Base-by-base conservation (phyloP, 2,113 vertebrate genomes). In the Poeciliopsis occidentalis region DNA sequence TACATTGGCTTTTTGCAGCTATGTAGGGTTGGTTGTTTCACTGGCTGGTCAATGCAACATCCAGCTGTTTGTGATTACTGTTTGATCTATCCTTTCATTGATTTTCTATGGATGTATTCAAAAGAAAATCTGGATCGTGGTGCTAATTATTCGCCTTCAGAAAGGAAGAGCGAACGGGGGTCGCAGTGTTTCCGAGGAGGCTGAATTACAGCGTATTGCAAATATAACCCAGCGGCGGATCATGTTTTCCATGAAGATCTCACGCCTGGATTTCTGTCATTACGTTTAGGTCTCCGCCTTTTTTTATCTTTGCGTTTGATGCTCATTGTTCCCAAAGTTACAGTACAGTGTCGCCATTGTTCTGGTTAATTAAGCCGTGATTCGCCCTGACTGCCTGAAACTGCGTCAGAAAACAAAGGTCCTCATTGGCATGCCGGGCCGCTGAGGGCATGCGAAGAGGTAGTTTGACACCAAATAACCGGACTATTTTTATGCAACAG, bases 331-430 rank as follows among this genome's bases (percentile, higher is more conserved):
- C 73, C 54, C 47, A 13, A 34, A 29, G 34, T 67, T 72, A 85
- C 82, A 84, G 78, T 74, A 69, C 64, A 66, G 80, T 74, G 67
- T 65, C 66, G 75, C 84, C 70, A 76, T 91, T 90, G 91, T 89
- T 87, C 85, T 73, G 81, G 73, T 92, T 88, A 83, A 93, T 94
- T 88, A 90, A 89, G 83, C 70, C 80, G 92, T 89, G 85, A 90
- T 93, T 88, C 80, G 80, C 81, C 90, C 85, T 84, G 67, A 73
- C 61, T n/a, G 83, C 78, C 86, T 79, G 78, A 86, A 93, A 91
- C 90, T 93, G 89, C 93, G 92, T 88, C 91, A 91, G 83, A 72
- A 87, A 90, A 94, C 94, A 93, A 94, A 94, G 90, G 85, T 83
- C 83, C 83, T 81, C 75, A 89, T 86, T 91, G 89, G 86, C 67